Percentiles rank a stretch among this genome's conserved stretches.
phyloP scores from a whole-genome alignment of 2,888 invertebrate species.

The Trisateles emortualis region DNA sequence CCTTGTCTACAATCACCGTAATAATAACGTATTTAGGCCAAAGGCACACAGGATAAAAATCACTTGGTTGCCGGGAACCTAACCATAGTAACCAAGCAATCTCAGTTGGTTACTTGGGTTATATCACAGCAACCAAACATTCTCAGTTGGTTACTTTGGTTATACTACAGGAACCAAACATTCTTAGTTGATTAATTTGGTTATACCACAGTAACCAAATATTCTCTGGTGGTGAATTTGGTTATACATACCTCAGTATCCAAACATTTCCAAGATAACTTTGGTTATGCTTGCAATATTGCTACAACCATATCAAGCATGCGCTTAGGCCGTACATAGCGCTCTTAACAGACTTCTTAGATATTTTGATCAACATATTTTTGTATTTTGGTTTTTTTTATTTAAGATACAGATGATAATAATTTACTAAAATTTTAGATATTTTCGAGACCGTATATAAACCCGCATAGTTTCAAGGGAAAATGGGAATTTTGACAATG shows the following conservation, averaged over 20 bases:
- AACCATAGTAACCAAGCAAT: background rate
- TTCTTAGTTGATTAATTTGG: too few relatives aligned
- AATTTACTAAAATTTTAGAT: background rate
- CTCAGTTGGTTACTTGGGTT: background rate
- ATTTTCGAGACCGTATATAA: constrained; percentile 34
- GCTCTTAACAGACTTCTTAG: background rate
- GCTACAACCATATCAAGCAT: too few relatives aligned
- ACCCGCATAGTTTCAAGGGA: constrained; percentile 35
- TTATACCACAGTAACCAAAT: too few relatives aligned
- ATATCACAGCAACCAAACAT: too few relatives aligned
- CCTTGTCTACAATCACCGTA: background rate
- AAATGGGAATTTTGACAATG: background rate
- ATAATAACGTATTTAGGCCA: background rate
- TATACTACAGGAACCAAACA: too few relatives aligned
- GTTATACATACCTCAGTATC: too few relatives aligned
- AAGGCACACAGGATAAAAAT: background rate
- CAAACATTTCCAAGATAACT: too few relatives aligned
- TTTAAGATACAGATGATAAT: background rate
- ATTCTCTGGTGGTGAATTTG: too few relatives aligned
- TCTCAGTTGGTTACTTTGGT: too few relatives aligned
- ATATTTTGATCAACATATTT: background rate
- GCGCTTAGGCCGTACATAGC: background rate
- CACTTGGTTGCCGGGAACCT: background rate
- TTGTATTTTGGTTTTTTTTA: background rate
- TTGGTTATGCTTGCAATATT: background rate